Conservation (phyloP, 2,113 vertebrate genomes). For the Cyanocitta stelleri region DNA sequence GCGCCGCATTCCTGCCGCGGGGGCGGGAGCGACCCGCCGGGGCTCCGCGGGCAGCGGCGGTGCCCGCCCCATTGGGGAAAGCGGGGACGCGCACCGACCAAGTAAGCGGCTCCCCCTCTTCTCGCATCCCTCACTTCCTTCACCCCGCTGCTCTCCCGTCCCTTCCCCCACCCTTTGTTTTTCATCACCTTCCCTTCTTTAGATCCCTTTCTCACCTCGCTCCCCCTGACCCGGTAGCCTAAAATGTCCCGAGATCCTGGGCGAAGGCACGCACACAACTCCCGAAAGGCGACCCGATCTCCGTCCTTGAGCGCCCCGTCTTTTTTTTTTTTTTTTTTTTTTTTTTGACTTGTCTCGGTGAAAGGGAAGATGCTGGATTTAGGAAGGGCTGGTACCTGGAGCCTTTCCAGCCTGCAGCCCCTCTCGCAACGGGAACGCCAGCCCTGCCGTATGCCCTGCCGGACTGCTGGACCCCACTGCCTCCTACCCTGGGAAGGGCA, state of each 20-base stretch:
- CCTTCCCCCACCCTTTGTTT: conserved; percentile 3
- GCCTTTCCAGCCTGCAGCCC: conserved; percentile 4
- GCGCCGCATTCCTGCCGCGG: conserved; percentile 68
- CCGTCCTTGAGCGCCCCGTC: background rate
- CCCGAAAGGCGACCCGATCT: background rate
- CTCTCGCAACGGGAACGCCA: background rate
- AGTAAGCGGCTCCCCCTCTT: background rate
- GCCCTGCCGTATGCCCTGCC: background rate
- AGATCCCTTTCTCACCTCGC: background rate
- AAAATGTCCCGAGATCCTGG: background rate
- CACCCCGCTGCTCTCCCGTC: background rate
- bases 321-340: background rate
- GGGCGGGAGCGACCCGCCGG: conserved; percentile 66
- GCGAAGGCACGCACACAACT: background rate
- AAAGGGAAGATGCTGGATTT: conserved; percentile 30
- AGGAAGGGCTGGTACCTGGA: conserved; percentile 36
- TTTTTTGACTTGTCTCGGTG: background rate
- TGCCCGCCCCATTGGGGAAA: background rate
- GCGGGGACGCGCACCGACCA: background rate
- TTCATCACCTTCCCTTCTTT: background rate
- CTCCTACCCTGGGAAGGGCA: background rate
- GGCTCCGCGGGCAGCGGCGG: background rate
- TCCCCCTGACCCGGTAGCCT: background rate
- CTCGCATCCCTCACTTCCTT: background rate
- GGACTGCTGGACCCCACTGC: background rate